Percentiles rank a stretch among this genome's conserved stretches.
phyloP scores from a whole-genome alignment of 1,140 invertebrate species.

The Triops cancriformis region DNA sequence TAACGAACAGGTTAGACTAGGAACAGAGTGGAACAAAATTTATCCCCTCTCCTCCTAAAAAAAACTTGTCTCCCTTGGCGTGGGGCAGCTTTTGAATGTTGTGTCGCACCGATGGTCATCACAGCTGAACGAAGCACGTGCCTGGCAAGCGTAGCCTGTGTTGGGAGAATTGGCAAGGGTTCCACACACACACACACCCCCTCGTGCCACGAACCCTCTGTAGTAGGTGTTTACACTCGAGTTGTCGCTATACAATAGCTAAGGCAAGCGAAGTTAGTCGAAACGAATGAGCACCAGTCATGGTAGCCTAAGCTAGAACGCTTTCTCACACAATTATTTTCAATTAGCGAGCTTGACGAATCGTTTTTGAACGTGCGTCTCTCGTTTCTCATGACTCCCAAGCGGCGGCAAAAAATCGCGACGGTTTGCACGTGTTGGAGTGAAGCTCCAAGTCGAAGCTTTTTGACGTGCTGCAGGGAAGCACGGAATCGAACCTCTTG shows the following conservation, averaged over 20 bases:
- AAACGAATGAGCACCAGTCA: constrained; percentile 1
- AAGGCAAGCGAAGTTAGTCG: neutral
- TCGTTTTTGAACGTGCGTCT: no score
- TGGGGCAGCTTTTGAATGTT: neutral
- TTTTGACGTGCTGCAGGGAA: no score
- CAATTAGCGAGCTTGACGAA: neutral
- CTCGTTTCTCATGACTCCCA: no score
- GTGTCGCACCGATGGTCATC: neutral
- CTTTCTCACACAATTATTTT: constrained; percentile 10
- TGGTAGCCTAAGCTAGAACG: neutral
- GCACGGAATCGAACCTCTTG: no score
- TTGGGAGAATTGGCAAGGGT: neutral
- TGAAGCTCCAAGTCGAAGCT: no score
- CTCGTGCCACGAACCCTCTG: neutral
- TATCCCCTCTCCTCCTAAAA: no score
- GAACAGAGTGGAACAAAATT: neutral
- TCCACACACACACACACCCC: neutral
- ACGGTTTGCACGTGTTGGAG: no score
- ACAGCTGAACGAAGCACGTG: neutral
- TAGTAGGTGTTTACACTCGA: neutral
- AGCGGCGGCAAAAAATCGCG: no score
- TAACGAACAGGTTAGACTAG: neutral
- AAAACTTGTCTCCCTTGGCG: neutral
- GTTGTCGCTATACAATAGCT: neutral
- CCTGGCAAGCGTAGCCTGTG: neutral